These are phyloP conservation scores for Drosophila ustulata DNA, from an alignment of 2,888 invertebrate species.

Conservation along the genomic window DNA sequence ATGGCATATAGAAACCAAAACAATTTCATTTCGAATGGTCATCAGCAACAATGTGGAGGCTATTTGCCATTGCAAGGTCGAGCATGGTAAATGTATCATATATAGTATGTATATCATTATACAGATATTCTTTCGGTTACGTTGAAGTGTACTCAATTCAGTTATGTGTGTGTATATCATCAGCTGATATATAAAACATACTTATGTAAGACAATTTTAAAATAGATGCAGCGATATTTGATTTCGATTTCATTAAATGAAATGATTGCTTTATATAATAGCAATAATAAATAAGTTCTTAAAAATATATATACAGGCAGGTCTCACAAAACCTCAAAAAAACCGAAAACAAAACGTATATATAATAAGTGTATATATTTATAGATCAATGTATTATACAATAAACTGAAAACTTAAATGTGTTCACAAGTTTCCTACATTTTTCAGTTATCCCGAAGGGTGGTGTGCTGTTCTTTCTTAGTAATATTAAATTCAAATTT, in stretches of 20 bases:
- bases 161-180: slow-evolving; percentile 49
- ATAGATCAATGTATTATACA: slow-evolving; percentile 72
- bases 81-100: slow-evolving; percentile 89
- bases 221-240: slow-evolving; percentile 46
- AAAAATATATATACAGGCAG: slow-evolving; percentile 34
- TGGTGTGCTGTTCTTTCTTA: not conserved
- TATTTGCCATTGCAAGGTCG: slow-evolving; percentile 93
- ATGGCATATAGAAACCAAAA: slow-evolving; percentile 89
- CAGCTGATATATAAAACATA: slow-evolving; percentile 21
- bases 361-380: slow-evolving; percentile 66
- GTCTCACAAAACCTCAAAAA: slow-evolving; percentile 44
- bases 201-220: slow-evolving; percentile 35
- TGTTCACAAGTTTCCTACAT: slow-evolving; percentile 30
- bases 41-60: slow-evolving; percentile 93
- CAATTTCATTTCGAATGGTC: slow-evolving; percentile 88
- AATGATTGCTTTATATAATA: slow-evolving; percentile 54
- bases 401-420: slow-evolving; percentile 60
- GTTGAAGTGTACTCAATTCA: slow-evolving; percentile 64
- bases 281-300: slow-evolving; percentile 45
- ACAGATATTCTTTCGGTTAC: slow-evolving; percentile 55
- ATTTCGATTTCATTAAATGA: slow-evolving; percentile 66
- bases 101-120: slow-evolving; percentile 22
- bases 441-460: not conserved
- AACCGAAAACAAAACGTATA: slow-evolving; percentile 28
- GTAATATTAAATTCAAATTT: not conserved